Percentiles rank a stretch among this genome's conserved stretches.
These are phyloP conservation scores for Dasyornis broadbenti DNA, from an alignment of 2,113 vertebrate species.

Conservation along the genomic window DNA sequence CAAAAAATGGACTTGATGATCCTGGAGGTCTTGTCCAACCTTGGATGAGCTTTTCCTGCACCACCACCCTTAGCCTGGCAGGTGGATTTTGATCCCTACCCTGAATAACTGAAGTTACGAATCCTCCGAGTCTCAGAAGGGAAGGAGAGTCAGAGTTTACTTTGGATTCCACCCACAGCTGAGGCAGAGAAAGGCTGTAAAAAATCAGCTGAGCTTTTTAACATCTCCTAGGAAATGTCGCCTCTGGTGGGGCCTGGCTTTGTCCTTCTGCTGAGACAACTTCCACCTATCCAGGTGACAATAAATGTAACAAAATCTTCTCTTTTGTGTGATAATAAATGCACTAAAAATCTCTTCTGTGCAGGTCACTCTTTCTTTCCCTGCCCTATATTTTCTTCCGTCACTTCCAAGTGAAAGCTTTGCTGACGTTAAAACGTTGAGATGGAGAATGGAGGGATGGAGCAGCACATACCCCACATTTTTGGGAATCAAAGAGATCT, in stretches of 20 bases:
- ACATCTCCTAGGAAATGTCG: neutral
- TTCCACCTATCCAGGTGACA: neutral
- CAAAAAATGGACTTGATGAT: neutral
- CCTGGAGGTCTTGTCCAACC: neutral
- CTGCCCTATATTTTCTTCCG: rapidly evolving
- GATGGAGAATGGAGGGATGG: neutral
- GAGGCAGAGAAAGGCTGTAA: neutral
- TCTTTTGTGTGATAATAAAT: no score
- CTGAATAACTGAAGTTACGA: neutral
- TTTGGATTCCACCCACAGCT: neutral
- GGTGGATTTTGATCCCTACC: neutral
- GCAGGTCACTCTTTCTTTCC: neutral
- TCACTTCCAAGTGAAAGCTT: neutral
- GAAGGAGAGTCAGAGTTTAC: neutral
- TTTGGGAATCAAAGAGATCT: neutral
- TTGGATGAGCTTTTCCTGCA: neutral
- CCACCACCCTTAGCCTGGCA: no score
- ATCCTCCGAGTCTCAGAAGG: neutral
- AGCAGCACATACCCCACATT: neutral
- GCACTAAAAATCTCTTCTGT: neutral
- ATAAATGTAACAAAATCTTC: no score
- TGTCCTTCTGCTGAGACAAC: neutral
- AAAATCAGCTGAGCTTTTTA: neutral
- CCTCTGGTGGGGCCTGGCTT: neutral
- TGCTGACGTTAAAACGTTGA: neutral